Percentiles rank a stretch among this genome's conserved stretches.
Conservation (phyloP, 2,888 invertebrate species). For the Thereva unica region DNA sequence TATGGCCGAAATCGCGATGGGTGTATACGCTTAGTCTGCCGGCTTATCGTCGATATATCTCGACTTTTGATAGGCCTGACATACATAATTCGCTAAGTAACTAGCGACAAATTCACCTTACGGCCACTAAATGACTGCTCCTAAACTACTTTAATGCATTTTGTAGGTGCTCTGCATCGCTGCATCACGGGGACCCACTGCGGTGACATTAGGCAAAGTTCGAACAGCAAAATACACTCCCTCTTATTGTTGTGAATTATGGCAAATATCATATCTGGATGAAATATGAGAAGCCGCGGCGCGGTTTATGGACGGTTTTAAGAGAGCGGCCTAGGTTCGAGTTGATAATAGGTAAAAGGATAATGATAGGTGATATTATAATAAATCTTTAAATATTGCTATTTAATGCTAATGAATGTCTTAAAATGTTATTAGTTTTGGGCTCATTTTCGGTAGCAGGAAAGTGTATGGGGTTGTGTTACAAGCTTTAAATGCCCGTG, state of each 20-base stretch:
- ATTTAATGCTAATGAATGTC: no score
- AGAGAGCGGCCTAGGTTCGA: no score
- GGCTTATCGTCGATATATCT: slow-evolving; percentile 18
- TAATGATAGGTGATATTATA: no score
- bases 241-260: slow-evolving; percentile 22
- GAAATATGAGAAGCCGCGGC: slow-evolving; percentile 8
- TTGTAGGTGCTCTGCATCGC: slow-evolving; percentile 28
- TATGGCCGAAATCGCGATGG: slow-evolving; percentile 29
- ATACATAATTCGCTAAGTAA: slow-evolving; percentile 29
- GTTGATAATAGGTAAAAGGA: no score
- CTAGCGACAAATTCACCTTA: slow-evolving; percentile 35
- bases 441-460: no score
- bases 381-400: no score
- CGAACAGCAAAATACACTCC: slow-evolving; percentile 15
- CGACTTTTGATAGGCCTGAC: slow-evolving; percentile 14
- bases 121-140: slow-evolving; percentile 29
- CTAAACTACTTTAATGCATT: slow-evolving; percentile 33
- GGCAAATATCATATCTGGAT: slow-evolving; percentile 21
- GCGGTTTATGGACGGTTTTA: no score
- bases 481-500: no score
- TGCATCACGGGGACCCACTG: slow-evolving; percentile 27
- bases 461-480: no score
- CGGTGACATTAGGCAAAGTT: slow-evolving; percentile 23
- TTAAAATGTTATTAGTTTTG: no score
- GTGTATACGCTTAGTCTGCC: slow-evolving; percentile 15